Conservation (phyloP, 2,113 vertebrate species). For the Emydocephalus ijimae region DNA sequence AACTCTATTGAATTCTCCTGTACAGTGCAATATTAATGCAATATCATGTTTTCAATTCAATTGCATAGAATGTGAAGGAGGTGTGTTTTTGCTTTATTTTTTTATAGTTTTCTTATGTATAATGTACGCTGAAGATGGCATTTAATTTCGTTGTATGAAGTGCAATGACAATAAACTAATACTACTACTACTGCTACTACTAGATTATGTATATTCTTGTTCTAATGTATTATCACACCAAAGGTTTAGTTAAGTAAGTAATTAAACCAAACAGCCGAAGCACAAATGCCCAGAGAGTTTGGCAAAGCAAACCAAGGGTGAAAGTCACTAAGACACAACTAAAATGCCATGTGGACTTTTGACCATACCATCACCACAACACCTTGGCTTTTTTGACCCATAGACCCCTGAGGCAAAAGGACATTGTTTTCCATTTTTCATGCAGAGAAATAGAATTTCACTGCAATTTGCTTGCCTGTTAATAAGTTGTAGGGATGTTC, state of each 20-base stretch:
- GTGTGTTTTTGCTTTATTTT: too few relatives aligned
- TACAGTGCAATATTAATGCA: too few relatives aligned
- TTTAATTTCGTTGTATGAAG: too few relatives aligned
- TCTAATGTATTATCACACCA: neutral
- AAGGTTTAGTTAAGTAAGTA: neutral
- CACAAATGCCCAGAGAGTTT: neutral
- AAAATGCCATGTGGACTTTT: neutral
- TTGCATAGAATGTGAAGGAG: too few relatives aligned
- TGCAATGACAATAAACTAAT: too few relatives aligned
- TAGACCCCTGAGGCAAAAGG: neutral
- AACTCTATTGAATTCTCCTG: too few relatives aligned
- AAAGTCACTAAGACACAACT: neutral
- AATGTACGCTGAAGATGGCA: too few relatives aligned
- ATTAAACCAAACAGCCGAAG: neutral
- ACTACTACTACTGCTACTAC: neutral
- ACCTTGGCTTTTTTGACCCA: neutral
- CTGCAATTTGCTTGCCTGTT: neutral
- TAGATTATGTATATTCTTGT: constrained; percentile 9
- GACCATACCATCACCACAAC: neutral
- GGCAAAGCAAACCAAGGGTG: neutral
- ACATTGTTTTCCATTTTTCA: neutral
- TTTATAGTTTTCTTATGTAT: too few relatives aligned
- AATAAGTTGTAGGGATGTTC: neutral
- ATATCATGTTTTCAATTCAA: too few relatives aligned
- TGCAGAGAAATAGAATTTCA: neutral